phyloP scores from a whole-genome alignment of 2,797 vertebrate species.

The Muscicapa striata region DNA sequence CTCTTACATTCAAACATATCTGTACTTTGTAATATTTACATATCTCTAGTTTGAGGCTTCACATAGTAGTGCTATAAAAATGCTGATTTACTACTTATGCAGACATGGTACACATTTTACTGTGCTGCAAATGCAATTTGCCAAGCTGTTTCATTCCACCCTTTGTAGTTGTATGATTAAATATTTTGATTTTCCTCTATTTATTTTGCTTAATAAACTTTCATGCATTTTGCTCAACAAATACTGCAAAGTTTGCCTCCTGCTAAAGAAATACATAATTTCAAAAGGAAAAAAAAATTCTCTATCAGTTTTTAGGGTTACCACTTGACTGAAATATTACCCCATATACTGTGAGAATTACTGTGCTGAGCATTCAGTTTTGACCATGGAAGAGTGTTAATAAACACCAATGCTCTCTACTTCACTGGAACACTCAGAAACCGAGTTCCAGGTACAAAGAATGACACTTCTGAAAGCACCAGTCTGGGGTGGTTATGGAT shows the following conservation, averaged over 20 bases:
- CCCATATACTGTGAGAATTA: background rate
- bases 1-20: background rate
- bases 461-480: background rate
- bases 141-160: background rate
- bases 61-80: background rate
- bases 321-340: background rate
- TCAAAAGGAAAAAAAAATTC: background rate
- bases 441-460: background rate
- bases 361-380: background rate
- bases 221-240: background rate
- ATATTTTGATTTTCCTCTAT: slow-evolving; percentile 56
- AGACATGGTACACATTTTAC: background rate
- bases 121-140: background rate
- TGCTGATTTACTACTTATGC: background rate
- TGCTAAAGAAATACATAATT: background rate
- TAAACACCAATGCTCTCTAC: background rate
- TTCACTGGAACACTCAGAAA: background rate
- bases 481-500: background rate
- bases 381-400: background rate
- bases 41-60: background rate
- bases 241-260: background rate
- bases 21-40: background rate
- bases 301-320: background rate
- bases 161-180: slow-evolving; percentile 30
- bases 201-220: slow-evolving; percentile 57